Evolutionary conservation across 2,113 vertebrate genomes (phyloP).

Genomic region (Cyanoliseus patagonus): DNA sequence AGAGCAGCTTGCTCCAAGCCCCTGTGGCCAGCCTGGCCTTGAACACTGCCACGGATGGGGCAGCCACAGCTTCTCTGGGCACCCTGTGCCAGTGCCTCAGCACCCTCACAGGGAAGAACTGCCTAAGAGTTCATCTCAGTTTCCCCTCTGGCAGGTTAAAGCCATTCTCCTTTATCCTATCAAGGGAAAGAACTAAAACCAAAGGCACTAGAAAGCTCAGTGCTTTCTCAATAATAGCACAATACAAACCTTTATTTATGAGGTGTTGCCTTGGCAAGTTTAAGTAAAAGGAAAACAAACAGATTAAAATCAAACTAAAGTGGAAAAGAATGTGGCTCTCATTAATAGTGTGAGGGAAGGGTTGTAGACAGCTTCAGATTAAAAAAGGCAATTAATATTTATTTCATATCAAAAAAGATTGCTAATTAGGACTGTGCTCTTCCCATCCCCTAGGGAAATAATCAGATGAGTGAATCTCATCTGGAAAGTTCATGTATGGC

Average conservation of each 20-base stretch:
- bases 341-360: background rate
- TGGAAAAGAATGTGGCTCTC: background rate
- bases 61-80: no score
- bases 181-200: background rate
- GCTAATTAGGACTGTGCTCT: slow-evolving; percentile 57
- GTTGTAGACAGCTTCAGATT: slow-evolving; percentile 38
- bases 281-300: background rate
- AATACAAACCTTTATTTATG: background rate
- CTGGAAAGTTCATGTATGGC: slow-evolving; percentile 52
- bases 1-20: no score
- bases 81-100: no score
- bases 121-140: background rate
- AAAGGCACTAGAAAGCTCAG: background rate
- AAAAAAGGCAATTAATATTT: slow-evolving; percentile 67
- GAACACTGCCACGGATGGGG: no score
- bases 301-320: background rate
- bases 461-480: slow-evolving; percentile 55
- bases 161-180: background rate
- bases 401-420: slow-evolving; percentile 51
- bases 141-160: background rate
- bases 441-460: slow-evolving; percentile 55
- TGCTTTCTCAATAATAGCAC: background rate
- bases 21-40: no score
- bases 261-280: background rate
- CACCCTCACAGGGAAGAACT: background rate